Conservation (phyloP, 2,888 invertebrate genomes). For the Conomelus anceps region DNA sequence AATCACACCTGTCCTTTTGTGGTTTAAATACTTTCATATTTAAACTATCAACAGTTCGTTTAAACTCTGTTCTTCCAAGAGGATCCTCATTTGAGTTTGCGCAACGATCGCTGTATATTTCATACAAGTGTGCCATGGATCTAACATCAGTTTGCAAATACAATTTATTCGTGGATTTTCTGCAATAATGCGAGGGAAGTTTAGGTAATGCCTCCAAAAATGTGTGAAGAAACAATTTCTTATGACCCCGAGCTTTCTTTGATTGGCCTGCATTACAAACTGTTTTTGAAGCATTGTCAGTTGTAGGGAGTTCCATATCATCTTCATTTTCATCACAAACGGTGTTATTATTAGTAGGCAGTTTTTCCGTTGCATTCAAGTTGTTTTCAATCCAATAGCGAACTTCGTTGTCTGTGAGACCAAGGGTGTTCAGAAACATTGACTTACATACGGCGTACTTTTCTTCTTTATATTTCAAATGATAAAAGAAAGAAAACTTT, state of each 20-base stretch:
- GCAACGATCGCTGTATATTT: neutral
- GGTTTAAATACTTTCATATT: conserved; percentile 7
- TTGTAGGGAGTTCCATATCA: no score
- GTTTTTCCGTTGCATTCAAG: no score
- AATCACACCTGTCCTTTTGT: conserved; percentile 23
- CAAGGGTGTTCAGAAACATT: neutral
- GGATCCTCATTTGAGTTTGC: neutral
- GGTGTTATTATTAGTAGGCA: no score
- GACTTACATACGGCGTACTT: neutral
- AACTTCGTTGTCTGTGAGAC: no score
- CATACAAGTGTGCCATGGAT: neutral
- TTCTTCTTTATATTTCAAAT: neutral
- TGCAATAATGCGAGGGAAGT: neutral
- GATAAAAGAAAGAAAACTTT: neutral
- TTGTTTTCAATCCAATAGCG: no score
- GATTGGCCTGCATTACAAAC: neutral
- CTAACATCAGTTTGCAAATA: neutral
- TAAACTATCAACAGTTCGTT: neutral
- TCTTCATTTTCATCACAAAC: no score
- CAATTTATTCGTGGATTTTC: no score
- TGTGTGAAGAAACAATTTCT: neutral
- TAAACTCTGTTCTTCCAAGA: neutral
- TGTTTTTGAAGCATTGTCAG: neutral
- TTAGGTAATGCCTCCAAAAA: conserved; percentile 16
- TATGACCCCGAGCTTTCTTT: neutral